These are phyloP conservation scores for Rhadina sibilatrix DNA, from an alignment of 2,113 vertebrate species.

Conservation along the genomic window DNA sequence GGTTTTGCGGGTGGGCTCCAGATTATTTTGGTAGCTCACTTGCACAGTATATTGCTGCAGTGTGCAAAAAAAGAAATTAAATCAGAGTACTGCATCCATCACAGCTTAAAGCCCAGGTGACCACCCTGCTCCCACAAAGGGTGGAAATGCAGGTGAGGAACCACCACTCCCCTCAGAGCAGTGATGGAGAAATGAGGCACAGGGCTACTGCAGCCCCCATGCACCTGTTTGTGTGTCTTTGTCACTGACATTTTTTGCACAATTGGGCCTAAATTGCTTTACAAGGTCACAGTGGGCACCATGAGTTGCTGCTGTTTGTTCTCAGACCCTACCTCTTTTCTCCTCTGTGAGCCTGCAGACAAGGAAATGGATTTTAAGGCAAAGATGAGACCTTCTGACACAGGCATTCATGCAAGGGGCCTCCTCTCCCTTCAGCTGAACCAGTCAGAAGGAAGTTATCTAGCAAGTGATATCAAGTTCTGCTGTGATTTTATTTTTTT, in stretches of 20 bases:
- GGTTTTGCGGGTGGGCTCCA: background rate
- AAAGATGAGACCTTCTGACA: background rate
- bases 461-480: background rate
- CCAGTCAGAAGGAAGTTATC: background rate
- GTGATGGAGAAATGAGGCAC: background rate
- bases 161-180: fast-evolving
- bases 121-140: background rate
- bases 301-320: background rate
- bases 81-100: background rate
- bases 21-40: background rate
- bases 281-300: background rate
- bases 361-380: background rate
- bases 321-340: background rate
- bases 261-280: background rate
- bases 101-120: background rate
- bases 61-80: background rate
- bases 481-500: background rate
- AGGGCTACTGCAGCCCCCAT: background rate
- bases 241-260: background rate
- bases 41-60: background rate
- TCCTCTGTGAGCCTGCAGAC: background rate
- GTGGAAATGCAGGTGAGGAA: background rate
- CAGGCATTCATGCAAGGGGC: background rate
- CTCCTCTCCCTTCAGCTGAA: background rate
- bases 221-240: background rate